Base-by-base conservation (phyloP, 1,140 invertebrate species). In the Sitodiplosis mosellana region DNA sequence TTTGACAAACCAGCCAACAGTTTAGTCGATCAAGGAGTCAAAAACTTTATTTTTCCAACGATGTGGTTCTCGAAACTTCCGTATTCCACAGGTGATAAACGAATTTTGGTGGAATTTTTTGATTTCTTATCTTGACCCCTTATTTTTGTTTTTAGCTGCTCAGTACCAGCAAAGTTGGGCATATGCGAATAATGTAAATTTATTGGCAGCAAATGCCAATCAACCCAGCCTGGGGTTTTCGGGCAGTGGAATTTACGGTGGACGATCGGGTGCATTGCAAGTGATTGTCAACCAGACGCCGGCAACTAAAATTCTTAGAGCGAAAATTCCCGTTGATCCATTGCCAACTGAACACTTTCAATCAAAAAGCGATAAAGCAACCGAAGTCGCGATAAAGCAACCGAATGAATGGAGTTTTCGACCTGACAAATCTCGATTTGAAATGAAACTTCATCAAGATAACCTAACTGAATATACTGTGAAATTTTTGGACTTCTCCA, bases 11-110 rank as follows among this genome's bases (percentile, higher is more conserved):
- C 86, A 0, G 56, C 55, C 0, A 52, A 56, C 3, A 44, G 53
- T 34, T 19, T 64, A 19, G 44, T 57, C 8, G 6, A 40, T 17
- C 47, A 56, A 14, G 61, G 67, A 1, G 57, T 87, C 1, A 73
- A 67, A 3, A 78, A 89, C 58, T 72, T 89, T 37, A 61, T 85
- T 0, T 81, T 75, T 53, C 65, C 81, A 0, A 76, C 78, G 0
- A 75, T 73, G 45, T 87, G 85, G 83, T 77, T 76, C 54, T 77
- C 80, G 5, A 75, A 81, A 51, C 52, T 78, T 5, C 83, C 73
- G 0, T 81, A 81, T 54, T 63, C 85, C 4, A 78, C 75, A 44
- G 75, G 37, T 40, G 14, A 27, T 3, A n/a, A 3, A 3, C 37
- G 14, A 3, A 27, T 27, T 27, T 27, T 27, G 27, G 3, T 5